A percentile compares a stretch with the other conserved stretches of the same genome.
These are phyloP conservation scores for Leptinotarsa lineolata DNA, from an alignment of 1,140 invertebrate species.

Conservation along the genomic window DNA sequence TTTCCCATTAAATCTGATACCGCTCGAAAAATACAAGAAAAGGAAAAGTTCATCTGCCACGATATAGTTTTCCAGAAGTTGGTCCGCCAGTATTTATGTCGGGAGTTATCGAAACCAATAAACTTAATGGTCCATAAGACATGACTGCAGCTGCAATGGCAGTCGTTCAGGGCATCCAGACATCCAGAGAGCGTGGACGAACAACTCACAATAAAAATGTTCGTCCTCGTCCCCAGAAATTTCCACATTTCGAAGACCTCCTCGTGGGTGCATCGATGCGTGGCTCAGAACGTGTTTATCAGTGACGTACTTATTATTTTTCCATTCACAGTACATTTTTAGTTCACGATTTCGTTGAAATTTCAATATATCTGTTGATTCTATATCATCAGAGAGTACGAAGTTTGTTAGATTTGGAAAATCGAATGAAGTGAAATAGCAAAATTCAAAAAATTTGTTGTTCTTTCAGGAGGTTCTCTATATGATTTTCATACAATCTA, in stretches of 20 bases:
- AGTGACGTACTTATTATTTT: background rate
- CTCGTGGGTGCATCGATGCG: background rate
- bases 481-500: too few relatives aligned
- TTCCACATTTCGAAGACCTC: background rate
- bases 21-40: background rate
- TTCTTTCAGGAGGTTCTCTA: too few relatives aligned
- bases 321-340: background rate
- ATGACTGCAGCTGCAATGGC: conserved; percentile 30
- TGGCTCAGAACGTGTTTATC: background rate
- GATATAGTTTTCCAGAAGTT: background rate
- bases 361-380: too few relatives aligned
- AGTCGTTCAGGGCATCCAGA: conserved; percentile 9
- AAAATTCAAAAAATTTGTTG: too few relatives aligned
- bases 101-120: conserved; percentile 39
- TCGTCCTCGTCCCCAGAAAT: conserved; percentile 6
- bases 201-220: conserved; percentile 16
- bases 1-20: conserved; percentile 18
- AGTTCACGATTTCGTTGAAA: too few relatives aligned
- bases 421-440: too few relatives aligned
- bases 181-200: conserved; percentile 5
- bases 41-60: conserved; percentile 4
- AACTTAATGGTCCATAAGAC: conserved; percentile 42
- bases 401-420: too few relatives aligned
- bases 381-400: too few relatives aligned
- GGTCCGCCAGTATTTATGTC: conserved; percentile 34